Evolutionary conservation across 2,797 vertebrate genomes (phyloP).

Genomic region (Pseudotriccus pelzelni): DNA sequence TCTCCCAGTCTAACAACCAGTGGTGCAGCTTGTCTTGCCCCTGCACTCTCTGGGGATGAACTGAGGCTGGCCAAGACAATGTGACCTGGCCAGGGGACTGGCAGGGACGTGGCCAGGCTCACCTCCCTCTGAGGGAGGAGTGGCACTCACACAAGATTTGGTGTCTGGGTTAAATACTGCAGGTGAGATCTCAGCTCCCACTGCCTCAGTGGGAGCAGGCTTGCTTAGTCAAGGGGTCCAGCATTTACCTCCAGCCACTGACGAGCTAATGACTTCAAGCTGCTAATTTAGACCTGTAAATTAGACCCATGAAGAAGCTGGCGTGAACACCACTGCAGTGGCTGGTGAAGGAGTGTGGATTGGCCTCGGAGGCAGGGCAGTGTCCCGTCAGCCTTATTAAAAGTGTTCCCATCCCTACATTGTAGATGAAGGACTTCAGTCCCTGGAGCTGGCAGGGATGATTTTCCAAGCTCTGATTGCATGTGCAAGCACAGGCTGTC

Average conservation of each 20-base stretch:
- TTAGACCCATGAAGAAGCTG: neutral
- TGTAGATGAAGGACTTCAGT: neutral
- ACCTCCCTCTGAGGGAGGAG: neutral
- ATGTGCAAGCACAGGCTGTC: neutral
- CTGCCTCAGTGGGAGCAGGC: neutral
- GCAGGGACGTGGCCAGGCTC: neutral
- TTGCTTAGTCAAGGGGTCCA: neutral
- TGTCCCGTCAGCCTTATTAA: neutral
- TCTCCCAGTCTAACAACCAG: neutral
- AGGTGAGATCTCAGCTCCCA: neutral
- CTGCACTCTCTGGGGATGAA: neutral
- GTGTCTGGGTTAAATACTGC: neutral
- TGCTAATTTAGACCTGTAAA: neutral
- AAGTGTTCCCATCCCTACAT: neutral
- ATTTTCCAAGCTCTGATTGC: neutral
- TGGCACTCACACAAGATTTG: accelerated
- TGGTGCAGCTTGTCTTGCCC: neutral
- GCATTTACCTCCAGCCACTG: neutral
- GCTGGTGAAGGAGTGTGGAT: neutral
- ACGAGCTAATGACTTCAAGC: neutral
- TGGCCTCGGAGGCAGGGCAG: neutral
- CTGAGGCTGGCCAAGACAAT: neutral
- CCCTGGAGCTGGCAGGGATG: neutral
- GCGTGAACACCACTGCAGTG: neutral
- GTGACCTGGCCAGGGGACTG: neutral